Percentiles rank a stretch among this genome's conserved stretches.
Conservation (phyloP, 1,140 invertebrate species). For the Drosophila dunni region DNA sequence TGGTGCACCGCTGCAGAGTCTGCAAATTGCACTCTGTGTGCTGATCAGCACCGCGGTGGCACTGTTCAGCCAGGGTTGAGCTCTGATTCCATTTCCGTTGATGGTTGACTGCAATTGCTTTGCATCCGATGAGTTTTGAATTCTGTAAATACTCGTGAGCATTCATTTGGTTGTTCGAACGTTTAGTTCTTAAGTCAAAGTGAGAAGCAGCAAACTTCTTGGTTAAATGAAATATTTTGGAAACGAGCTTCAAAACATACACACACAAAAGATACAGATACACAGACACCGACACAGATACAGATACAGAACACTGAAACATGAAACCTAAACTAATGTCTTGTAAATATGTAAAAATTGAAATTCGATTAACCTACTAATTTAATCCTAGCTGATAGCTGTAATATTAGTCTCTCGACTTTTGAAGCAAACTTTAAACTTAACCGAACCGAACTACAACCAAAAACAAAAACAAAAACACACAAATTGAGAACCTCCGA, state of each 20-base stretch:
- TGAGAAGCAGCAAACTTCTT: constrained; percentile 13
- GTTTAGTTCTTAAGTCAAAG: constrained; percentile 17
- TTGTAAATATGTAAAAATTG: constrained; percentile 72
- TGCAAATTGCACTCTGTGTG: constrained; percentile 15
- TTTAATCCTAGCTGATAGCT: constrained; percentile 73
- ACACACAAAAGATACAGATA: constrained; percentile 8
- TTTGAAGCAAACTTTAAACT: constrained; percentile 42
- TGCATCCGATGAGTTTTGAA: constrained; percentile 21
- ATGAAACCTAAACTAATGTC: constrained; percentile 44
- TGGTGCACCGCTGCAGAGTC: constrained; percentile 3
- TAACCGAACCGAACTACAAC: constrained; percentile 18
- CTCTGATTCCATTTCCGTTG: background rate
- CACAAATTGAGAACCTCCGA: constrained; percentile 71
- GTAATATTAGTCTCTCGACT: constrained; percentile 71
- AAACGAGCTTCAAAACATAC: constrained; percentile 68
- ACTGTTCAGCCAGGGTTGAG: constrained; percentile 56
- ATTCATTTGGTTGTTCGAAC: constrained; percentile 44
- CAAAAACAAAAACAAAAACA: constrained; percentile 20
- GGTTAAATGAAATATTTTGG: constrained; percentile 45
- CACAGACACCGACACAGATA: constrained; percentile 7
- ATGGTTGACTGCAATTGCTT: constrained; percentile 3
- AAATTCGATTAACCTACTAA: constrained; percentile 49
- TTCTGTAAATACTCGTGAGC: constrained; percentile 47
- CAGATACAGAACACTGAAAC: constrained; percentile 27
- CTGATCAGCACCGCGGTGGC: constrained; percentile 25